Evolutionary conservation across 2,113 vertebrate genomes (phyloP), one percentile per base, ranked within the genome.

Genomic region (Paraplagusia blochii): DNA sequence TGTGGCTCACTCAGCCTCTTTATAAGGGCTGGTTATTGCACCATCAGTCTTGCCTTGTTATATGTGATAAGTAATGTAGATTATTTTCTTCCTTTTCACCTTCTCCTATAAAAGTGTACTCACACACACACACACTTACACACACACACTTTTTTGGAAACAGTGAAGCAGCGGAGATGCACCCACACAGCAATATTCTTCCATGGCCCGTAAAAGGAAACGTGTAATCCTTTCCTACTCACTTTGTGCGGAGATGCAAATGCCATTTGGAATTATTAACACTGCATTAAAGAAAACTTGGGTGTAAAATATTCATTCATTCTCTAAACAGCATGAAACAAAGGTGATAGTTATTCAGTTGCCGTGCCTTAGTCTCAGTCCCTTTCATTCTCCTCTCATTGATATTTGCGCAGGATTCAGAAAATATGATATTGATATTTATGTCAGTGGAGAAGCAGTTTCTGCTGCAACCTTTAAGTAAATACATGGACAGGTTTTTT

Each of bases 191-290:
- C 38, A 34, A 39, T 22, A n/a, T 44, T 0, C 3, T 50, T 33
- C 49, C 51, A 14, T 61, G 40, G 76, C 17, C 33, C 16, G 0
- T 29, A n/a, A 43, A n/a, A 69, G 9, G 55, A 56, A 74, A 84
- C 44, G 16, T 33, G 22, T 53, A 42, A 58, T 58, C 58, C 55
- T 15, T 8, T 50, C 44, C 45, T 47, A 19, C 22, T 29, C 22
- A 19, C 11, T 39, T 35, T 36, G 29, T 12, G 10, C 46, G 35
- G 57, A 67, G 45, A 60, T 61, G 50, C 50, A 57, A 59, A 11
- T 53, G 52, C 39, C 66, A 72, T 53, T 17, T 14, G 18, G 38
- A 57, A 50, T 53, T 17, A 43, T 39, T 53, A 50, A 54, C 16
- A 33, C 11, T 16, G 33, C 36, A 47, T 43, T 46, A 56, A 54